Evolutionary conservation across 1,140 invertebrate genomes (phyloP).

Genomic region (Theocolax elegans): DNA sequence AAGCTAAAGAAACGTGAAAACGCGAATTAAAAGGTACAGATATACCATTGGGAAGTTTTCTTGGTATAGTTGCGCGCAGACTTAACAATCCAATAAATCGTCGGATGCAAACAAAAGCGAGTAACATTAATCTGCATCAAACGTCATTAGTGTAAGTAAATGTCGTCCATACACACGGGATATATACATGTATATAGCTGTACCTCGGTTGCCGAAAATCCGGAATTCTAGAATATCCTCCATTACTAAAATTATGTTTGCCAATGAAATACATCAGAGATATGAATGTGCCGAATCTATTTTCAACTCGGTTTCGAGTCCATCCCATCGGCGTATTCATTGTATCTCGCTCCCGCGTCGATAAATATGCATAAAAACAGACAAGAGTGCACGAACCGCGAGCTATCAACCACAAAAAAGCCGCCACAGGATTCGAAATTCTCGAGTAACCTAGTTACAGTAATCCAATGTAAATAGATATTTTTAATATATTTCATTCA

Average conservation of each 20-base stretch:
- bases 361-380: neutral
- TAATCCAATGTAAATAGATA: too few relatives aligned
- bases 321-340: too few relatives aligned
- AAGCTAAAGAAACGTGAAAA: too few relatives aligned
- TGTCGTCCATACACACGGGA: neutral
- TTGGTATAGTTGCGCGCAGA: too few relatives aligned
- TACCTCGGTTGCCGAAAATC: neutral
- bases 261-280: neutral
- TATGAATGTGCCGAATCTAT: neutral
- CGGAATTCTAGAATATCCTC: neutral
- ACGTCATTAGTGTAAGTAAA: neutral
- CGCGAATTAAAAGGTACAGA: too few relatives aligned
- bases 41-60: too few relatives aligned
- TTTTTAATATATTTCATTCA: too few relatives aligned
- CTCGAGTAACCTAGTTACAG: too few relatives aligned
- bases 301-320: neutral
- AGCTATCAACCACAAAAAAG: too few relatives aligned
- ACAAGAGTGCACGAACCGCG: too few relatives aligned
- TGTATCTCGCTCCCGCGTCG: neutral
- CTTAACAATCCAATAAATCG: neutral
- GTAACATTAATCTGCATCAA: neutral
- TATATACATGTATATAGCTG: too few relatives aligned
- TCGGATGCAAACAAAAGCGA: neutral
- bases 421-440: too few relatives aligned
- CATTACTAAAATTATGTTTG: constrained; percentile 15